Evolutionary conservation across 2,888 invertebrate species (phyloP), one percentile per base, ranked within the genome.

Genomic region (Resseliella maxima): DNA sequence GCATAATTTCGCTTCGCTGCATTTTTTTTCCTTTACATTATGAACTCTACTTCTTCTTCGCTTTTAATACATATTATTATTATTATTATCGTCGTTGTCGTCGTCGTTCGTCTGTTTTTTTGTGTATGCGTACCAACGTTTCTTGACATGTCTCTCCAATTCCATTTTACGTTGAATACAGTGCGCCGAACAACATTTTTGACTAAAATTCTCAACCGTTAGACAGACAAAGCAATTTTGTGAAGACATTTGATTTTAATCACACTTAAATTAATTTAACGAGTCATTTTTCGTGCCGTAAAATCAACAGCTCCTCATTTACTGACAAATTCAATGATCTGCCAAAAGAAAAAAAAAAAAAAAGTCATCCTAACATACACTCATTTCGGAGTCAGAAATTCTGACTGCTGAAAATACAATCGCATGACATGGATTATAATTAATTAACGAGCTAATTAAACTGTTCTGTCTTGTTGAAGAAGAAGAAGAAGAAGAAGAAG

Each of bases 11-110:
- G 72, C 15, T 72, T 72, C 72, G 72, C 31, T 72, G 72, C 72
- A 72, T 31, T 31, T 72, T 31, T 59, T 50, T 18, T 24, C 15
- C 15, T 31, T 35, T 15, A 10, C 31, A 5, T 72, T 72, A 72
- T 72, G 83, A 38, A 83, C 38, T 83, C 83, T 24, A n/a, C n/a
- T 64, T 83, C 83, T 83, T 24, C 38, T 38, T 36, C n/a, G 21
- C 38, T 18, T 38, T 83, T 83, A 83, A 38, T 38, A 83, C 83
- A 83, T 83, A 83, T 83, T 83, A 83, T 38, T 83, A 83, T 36
- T 36, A 81, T 21, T 81, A 27, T 64, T 27, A 81, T 83, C 15
- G n/a, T 83, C 81, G 35, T 81, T 81, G 35, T 81, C n/a, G n/a
- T n/a, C n/a, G n/a, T n/a, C n/a, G n/a, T n/a, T n/a, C n/a, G n/a